phyloP scores from a whole-genome alignment of 2,113 vertebrate species.

The Mus pahari region DNA sequence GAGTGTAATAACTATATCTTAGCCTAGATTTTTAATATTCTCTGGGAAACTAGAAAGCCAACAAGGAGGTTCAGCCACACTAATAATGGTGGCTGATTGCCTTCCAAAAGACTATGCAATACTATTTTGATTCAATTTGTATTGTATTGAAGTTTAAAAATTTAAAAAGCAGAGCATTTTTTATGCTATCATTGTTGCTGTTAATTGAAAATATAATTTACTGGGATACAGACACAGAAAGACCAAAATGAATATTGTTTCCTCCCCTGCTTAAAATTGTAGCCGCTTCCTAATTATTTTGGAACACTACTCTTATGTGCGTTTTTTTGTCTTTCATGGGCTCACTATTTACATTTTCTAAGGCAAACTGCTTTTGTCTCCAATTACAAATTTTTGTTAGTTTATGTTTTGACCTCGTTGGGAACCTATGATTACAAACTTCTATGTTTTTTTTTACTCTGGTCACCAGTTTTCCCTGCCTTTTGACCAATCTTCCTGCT shows the following conservation, averaged over 20 bases:
- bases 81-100: constrained; percentile 59
- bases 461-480: neutral
- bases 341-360: constrained; percentile 22
- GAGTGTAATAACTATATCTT: too few species aligned
- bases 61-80: constrained; percentile 81
- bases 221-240: constrained; percentile 71
- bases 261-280: constrained; percentile 86
- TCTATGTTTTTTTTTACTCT: constrained; percentile 8
- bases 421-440: constrained; percentile 6
- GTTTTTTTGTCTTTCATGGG: constrained; percentile 59
- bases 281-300: constrained; percentile 87
- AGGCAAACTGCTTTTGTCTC: constrained; percentile 55
- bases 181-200: constrained; percentile 82
- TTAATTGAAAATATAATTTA: constrained; percentile 83
- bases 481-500: neutral
- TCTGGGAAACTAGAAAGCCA: too few species aligned
- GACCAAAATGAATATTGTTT: constrained; percentile 83
- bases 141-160: constrained; percentile 84
- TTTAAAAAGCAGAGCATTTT: constrained; percentile 81
- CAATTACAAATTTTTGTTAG: constrained; percentile 36
- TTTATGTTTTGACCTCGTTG: constrained; percentile 41
- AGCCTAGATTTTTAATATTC: too few species aligned
- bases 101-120: constrained; percentile 82
- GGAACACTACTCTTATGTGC: constrained; percentile 89
- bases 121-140: constrained; percentile 80